These are phyloP conservation scores for Dioctria linearis DNA, from an alignment of 2,888 invertebrate genomes.

Conservation along the genomic window DNA sequence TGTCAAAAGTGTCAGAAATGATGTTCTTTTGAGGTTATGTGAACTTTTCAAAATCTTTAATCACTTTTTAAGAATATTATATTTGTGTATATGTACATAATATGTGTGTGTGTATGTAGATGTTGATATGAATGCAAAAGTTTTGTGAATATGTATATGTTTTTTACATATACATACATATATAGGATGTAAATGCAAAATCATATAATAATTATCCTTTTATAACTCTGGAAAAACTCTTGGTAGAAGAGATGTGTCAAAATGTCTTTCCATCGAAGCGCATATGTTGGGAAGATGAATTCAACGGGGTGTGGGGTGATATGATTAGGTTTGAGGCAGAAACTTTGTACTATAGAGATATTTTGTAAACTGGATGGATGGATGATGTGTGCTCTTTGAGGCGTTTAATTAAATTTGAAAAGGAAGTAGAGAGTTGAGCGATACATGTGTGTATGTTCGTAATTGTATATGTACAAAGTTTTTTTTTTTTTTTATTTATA, in stretches of 20 bases:
- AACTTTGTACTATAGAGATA: conserved; percentile 7
- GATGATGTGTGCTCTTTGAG: conserved; percentile 22
- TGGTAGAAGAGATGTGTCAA: conserved; percentile 15
- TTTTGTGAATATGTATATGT: too few relatives aligned
- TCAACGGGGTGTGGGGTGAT: conserved; percentile 12
- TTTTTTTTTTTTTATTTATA: background rate
- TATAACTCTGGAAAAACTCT: too few relatives aligned
- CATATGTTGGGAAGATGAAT: conserved; percentile 1
- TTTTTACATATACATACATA: too few relatives aligned
- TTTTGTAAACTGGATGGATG: background rate
- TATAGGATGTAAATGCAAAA: too few relatives aligned
- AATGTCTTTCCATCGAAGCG: conserved; percentile 35
- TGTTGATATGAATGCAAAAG: background rate
- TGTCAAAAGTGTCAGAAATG: conserved; percentile 51
- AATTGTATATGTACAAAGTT: background rate
- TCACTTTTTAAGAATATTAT: conserved; percentile 21
- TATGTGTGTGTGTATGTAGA: background rate
- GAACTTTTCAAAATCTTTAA: conserved; percentile 43
- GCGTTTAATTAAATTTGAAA: conserved; percentile 35
- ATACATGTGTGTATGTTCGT: background rate
- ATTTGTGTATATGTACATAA: background rate
- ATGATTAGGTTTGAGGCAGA: conserved; percentile 14
- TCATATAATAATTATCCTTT: too few relatives aligned
- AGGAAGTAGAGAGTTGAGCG: background rate
- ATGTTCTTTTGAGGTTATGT: conserved; percentile 45